Base-by-base conservation (phyloP, 2,113 vertebrate species). In the Scalopus aquaticus region DNA sequence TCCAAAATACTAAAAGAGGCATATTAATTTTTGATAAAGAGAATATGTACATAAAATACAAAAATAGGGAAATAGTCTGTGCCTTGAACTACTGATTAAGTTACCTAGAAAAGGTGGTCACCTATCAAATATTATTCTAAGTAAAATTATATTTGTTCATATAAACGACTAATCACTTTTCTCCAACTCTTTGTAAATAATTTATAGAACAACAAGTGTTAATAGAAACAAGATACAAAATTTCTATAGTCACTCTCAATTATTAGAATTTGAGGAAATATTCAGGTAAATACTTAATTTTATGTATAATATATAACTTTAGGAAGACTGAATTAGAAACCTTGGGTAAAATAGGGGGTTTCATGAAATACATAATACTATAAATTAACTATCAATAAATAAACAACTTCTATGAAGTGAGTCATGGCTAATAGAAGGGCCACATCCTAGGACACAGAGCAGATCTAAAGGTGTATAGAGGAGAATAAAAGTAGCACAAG, bases 21-120 rank as follows among this genome's bases (percentile, higher is more conserved):
- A 44, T 96, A 94, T 90, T 80, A 93, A 95, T 79, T 42, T 64
- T 94, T 89, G 91, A 85, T 82, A 44, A 90, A 28, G 20, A 91
- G 26, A 92, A 82, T 70, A 79, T 83, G 62, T 49, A 74, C 73
- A 30, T 79, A 42, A 90, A 87, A 89, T 90, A 87, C 3, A 54
- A 96, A 96, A 79, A 64, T 16, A 30, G 42, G 17, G n/a, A 78
- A 94, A 64, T 26, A 67, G 9, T 82, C 44, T 56, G 32, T 70
- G 37, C 28, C 26, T 79, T 82, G 17, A 93, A 32, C n/a, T 81
- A 32, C 22, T n/a, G 7, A 60, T 67, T 9, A 37, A 35, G 72
- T 78, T 9, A 30, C 13, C 56, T 86, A 9, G 17, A 80, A 91
- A 96, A 80, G 26, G 83, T n/a, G 24, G 22, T 70, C 74, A 28